Evolutionary conservation across 2,888 invertebrate species (phyloP), one percentile per base, ranked within the genome.

Genomic region (Barypeithes pellucidus): DNA sequence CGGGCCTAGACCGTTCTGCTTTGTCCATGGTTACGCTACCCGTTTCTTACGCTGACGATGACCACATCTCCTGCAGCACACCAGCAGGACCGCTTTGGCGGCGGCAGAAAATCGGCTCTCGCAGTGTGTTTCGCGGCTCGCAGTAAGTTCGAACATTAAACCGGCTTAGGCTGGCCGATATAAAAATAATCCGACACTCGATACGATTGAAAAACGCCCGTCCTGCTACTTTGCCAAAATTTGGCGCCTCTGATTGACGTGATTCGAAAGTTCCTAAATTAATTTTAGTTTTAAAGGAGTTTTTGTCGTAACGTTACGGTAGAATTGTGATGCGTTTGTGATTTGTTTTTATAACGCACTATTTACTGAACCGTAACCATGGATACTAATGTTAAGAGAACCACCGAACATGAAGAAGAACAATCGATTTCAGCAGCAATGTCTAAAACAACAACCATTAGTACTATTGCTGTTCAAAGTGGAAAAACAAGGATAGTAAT

Each of bases 381-480:
- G 78, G 79, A 80, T 77, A 81, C 76, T 73, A 79, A 77, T 75
- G 79, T 76, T 72, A 79, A 76, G 69, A 75, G 66, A 63, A 73
- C 78, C 33, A 77, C 80, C 77, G 83, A 82, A 76, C 81, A 81
- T 76, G 81, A 76, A 24, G 76, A 73, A 22, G 79, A 79, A 52
- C 36, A 68, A 67, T 78, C 79, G n/a, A 77, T 76, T 66, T 79
- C 77, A 59, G 68, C 77, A 61, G 84, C 86, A 5, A 85, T 86
- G 84, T 79, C 88, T 62, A 88, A 90, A 79, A 92, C 94, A 67
- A 95, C 95, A 73, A 95, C 95, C 79, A 93, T 96, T 82, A 95
- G 95, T 86, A 96, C 96, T 71, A 95, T 96, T 79, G 96, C 95
- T 59, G 93, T 97, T 75, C 94, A 95, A 85, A 94, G 95, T 83